Conservation (phyloP, 2,797 vertebrate genomes). For the Phoebastria nigripes region DNA sequence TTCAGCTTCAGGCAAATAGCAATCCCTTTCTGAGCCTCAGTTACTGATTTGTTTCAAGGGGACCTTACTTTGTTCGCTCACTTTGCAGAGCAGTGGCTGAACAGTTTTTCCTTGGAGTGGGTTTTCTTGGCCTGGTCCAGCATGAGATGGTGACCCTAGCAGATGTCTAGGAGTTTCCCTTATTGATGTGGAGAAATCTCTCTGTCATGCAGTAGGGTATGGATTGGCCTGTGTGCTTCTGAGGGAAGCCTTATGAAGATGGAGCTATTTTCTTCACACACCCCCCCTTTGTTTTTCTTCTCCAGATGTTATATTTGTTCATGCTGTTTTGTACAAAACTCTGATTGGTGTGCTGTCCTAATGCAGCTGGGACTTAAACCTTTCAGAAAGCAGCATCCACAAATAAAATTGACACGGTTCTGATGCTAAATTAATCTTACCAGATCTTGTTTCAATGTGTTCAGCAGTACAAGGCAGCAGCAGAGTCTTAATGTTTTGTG, state of each 20-base stretch:
- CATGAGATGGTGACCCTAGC: background rate
- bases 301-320: background rate
- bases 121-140: background rate
- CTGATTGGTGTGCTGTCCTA: background rate
- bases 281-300: background rate
- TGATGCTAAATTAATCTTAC: background rate
- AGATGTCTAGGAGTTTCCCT: background rate
- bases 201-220: background rate
- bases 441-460: background rate
- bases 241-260: background rate
- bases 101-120: background rate
- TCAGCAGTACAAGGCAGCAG: background rate
- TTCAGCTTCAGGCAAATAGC: background rate
- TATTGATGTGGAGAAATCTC: background rate
- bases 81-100: background rate
- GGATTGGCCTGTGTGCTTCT: background rate
- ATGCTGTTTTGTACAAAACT: background rate
- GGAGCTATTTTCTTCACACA: background rate
- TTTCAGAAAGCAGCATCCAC: background rate
- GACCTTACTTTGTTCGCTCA: background rate
- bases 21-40: background rate
- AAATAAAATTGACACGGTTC: background rate
- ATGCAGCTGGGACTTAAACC: background rate
- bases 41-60: background rate
- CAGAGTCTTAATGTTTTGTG: background rate